Evolutionary conservation across 2,113 vertebrate genomes (phyloP), one percentile per base, ranked within the genome.

Genomic region (Brachirus orientalis): DNA sequence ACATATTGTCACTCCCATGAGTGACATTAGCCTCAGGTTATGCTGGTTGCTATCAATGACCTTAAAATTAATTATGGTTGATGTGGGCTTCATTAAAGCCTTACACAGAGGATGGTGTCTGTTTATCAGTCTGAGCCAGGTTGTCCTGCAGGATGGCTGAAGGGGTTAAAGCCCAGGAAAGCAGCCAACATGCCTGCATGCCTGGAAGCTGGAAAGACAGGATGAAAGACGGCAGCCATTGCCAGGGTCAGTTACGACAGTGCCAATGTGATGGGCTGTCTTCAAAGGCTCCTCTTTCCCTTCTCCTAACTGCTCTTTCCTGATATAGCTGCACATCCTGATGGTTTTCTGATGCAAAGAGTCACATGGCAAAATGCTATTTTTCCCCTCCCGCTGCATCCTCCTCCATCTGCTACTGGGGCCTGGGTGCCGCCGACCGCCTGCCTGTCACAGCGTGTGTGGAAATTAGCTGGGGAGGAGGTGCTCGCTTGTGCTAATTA

Each of bases 391-490:
- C 96, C 88, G 93, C 95, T 94, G 95, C 95, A 94, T 95, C 91
- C 93, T 95, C 94, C 94, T 97, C 97, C 97, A 99, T 99, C 97
- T 99, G 97, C 97, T 95, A 95, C 95, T 96, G 96, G 96, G 96
- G 95, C 95, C 93, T 80, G 84, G 91, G 93, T 93, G 94, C 96
- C 94, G 93, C 93, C 95, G 94, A 95, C 94, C 93, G 96, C 95
- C 96, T 96, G 97, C 96, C 97, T 97, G 96, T 98, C 97, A 97
- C 97, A 98, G 97, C 95, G 93, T 95, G 96, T 90, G 94, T 96
- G 94, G 94, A 98, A 98, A 98, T 98, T 97, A 99, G 97, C 97
- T 96, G 93, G 96, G 97, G 96, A 98, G 97, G 96, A 96, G 96
- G 97, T 92, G 94, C 96, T 96, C 95, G 95, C 96, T 98, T 95